Percentiles rank a stretch among this genome's conserved stretches.
Evolutionary conservation across 1,140 invertebrate species (phyloP).

Genomic region (Nymphalis io): DNA sequence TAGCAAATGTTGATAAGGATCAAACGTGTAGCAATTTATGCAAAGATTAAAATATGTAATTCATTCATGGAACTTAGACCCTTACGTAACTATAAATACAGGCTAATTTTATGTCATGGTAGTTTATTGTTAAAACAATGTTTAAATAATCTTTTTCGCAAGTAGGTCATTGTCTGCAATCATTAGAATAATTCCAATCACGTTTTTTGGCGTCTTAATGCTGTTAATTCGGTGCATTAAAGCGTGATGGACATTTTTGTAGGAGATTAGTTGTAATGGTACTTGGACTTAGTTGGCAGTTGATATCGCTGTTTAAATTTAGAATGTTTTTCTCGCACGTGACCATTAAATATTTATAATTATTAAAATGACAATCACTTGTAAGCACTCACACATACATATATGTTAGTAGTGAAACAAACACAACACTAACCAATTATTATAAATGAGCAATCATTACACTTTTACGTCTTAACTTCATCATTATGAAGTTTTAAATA

Average conservation of each 20-base stretch:
- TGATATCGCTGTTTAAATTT: background rate
- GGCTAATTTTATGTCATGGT: background rate
- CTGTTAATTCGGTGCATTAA: background rate
- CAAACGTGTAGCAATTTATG: constrained; percentile 17
- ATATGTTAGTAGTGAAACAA: background rate
- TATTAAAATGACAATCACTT: background rate
- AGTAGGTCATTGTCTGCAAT: constrained; percentile 23
- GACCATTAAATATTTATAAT: background rate
- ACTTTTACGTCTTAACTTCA: too few relatives aligned
- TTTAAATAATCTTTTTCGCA: constrained; percentile 19
- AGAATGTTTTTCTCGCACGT: background rate
- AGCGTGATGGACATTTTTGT: constrained; percentile 1
- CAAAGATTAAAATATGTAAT: constrained; percentile 11
- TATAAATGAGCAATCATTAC: too few relatives aligned
- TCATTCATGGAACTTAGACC: constrained; percentile 2
- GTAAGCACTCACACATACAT: background rate
- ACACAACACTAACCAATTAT: background rate
- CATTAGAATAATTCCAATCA: constrained; percentile 22
- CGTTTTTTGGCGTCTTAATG: constrained; percentile 23
- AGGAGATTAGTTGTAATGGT: background rate
- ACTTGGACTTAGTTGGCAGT: background rate
- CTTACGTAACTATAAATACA: background rate
- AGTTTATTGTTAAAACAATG: constrained; percentile 8
- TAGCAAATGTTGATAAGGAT: constrained; percentile 30
- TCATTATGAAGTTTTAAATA: too few relatives aligned